Evolutionary conservation across 2,113 vertebrate species (phyloP).

Genomic region (Psephotus haematonotus): DNA sequence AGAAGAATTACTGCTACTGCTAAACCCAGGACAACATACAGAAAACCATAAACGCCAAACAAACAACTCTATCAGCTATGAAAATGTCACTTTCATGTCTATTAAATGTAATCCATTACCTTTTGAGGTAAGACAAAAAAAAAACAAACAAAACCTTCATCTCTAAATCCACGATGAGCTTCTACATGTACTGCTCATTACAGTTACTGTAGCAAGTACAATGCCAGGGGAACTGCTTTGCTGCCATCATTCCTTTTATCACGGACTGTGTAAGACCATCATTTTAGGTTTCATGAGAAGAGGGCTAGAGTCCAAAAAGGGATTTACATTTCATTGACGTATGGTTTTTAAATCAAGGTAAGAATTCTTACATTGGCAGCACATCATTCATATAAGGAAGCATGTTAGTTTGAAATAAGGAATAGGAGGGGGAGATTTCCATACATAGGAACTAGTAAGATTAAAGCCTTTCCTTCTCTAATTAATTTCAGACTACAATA

Average conservation of each 20-base stretch:
- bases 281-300: background rate
- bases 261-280: background rate
- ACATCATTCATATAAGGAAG: background rate
- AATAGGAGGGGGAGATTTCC: background rate
- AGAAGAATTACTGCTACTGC: too few species aligned
- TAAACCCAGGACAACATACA: background rate
- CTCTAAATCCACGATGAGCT: background rate
- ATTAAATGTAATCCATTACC: accelerated
- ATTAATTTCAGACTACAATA: background rate
- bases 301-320: background rate
- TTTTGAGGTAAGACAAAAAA: background rate
- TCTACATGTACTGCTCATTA: background rate
- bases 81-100: accelerated
- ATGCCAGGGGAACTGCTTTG: background rate
- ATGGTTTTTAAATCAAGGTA: background rate
- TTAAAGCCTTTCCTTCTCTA: background rate
- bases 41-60: background rate
- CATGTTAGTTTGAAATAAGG: background rate
- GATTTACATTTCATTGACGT: background rate
- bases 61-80: background rate
- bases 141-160: background rate
- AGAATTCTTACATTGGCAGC: background rate
- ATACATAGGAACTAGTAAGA: background rate
- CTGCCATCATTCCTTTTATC: background rate
- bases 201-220: background rate